phyloP scores from a whole-genome alignment of 2,113 vertebrate species.

The Leptobrachium leishanense region DNA sequence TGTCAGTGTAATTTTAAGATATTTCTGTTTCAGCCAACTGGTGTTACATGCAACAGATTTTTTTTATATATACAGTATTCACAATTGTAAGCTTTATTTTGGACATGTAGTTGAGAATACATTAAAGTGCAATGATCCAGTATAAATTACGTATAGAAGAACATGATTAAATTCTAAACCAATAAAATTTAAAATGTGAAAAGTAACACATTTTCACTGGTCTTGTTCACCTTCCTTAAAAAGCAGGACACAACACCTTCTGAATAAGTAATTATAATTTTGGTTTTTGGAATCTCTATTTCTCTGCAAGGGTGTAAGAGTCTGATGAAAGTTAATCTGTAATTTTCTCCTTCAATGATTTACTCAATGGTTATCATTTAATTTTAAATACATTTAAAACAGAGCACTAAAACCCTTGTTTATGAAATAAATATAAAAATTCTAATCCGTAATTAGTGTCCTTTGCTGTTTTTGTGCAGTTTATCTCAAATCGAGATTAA shows the following conservation, averaged over 20 bases:
- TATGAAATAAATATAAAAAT: neutral
- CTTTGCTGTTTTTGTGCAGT: too few relatives aligned
- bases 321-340: conserved; percentile 20
- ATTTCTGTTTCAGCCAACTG: too few relatives aligned
- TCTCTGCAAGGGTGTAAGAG: neutral
- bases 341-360: conserved; percentile 30
- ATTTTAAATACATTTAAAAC: conserved; percentile 23
- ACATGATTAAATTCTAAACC: too few relatives aligned
- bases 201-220: neutral
- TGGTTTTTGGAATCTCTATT: conserved; percentile 1
- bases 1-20: too few relatives aligned
- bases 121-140: too few relatives aligned
- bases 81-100: too few relatives aligned
- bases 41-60: too few relatives aligned
- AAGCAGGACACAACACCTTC: neutral
- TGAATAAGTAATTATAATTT: conserved; percentile 5
- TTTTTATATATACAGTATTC: too few relatives aligned
- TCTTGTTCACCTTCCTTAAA: neutral
- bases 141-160: too few relatives aligned
- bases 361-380: conserved; percentile 23
- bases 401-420: neutral
- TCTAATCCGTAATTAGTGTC: neutral
- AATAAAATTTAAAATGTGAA: too few relatives aligned
- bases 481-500: too few relatives aligned
- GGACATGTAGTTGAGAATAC: too few relatives aligned